These are phyloP conservation scores for Lasioglossum figueresi DNA, from an alignment of 2,888 invertebrate species.

Conservation along the genomic window DNA sequence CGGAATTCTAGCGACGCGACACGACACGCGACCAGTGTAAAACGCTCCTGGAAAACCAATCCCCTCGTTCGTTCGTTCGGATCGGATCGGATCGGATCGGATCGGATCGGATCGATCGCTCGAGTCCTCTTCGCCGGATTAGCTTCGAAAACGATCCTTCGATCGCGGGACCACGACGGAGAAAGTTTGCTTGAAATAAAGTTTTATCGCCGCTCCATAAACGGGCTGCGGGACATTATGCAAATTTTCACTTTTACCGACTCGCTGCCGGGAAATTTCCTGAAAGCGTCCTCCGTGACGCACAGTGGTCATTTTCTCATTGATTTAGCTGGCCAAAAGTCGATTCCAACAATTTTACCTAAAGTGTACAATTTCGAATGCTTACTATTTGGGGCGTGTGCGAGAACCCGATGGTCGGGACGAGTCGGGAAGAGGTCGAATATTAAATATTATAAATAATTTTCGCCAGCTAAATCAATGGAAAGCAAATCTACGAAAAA, in stretches of 20 bases:
- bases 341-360: too few relatives aligned
- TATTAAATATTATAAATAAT: too few relatives aligned
- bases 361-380: too few relatives aligned
- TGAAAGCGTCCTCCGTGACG: neutral
- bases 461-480: too few relatives aligned
- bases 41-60: neutral
- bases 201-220: constrained; percentile 2
- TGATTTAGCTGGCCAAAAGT: too few relatives aligned
- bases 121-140: neutral
- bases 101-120: neutral
- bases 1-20: constrained; percentile 7
- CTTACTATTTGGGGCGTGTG: too few relatives aligned
- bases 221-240: constrained; percentile 1
- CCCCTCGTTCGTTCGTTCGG: neutral
- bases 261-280: neutral
- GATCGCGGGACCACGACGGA: neutral
- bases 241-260: constrained; percentile 8
- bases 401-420: too few relatives aligned
- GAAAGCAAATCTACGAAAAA: neutral
- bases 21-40: neutral
- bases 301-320: too few relatives aligned
- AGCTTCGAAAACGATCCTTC: neutral
- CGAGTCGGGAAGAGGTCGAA: too few relatives aligned
- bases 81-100: neutral
- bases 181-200: neutral